These are phyloP conservation scores for Sinotaia quadrata DNA, from an alignment of 2,888 invertebrate genomes.

Conservation along the genomic window DNA sequence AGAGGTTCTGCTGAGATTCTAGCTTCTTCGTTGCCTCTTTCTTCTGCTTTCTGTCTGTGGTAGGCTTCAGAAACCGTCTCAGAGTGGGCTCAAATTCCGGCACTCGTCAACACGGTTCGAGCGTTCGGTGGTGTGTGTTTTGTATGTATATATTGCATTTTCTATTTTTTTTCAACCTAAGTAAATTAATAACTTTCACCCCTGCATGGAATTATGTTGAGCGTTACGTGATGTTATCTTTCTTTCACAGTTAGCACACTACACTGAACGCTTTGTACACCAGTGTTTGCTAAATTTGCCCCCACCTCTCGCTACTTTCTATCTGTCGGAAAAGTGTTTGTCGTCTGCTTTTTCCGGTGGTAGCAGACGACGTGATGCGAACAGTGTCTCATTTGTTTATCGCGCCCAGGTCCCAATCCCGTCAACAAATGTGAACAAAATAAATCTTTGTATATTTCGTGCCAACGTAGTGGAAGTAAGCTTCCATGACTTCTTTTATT, in stretches of 20 bases:
- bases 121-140: not conserved
- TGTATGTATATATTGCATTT: not conserved
- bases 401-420: not conserved
- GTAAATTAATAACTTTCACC: not conserved
- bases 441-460: not conserved
- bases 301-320: not conserved
- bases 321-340: conserved; percentile 11
- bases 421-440: not conserved
- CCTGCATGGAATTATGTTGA: too few species aligned
- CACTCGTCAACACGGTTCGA: not conserved
- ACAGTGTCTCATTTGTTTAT: conserved; percentile 8
- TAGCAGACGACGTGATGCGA: conserved; percentile 12
- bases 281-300: not conserved
- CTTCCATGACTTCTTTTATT: not conserved
- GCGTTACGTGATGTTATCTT: not conserved
- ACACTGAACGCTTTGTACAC: not conserved
- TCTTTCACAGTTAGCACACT: not conserved
- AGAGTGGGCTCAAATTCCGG: not conserved
- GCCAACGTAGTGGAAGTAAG: not conserved
- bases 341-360: conserved; percentile 30
- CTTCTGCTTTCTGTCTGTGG: too few species aligned
- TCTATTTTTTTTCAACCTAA: not conserved
- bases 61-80: conserved; percentile 1
- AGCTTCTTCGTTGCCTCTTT: not conserved
- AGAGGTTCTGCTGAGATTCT: not conserved